phyloP scores from a whole-genome alignment of 2,888 invertebrate genomes.

The Steinernema hermaphroditum region DNA sequence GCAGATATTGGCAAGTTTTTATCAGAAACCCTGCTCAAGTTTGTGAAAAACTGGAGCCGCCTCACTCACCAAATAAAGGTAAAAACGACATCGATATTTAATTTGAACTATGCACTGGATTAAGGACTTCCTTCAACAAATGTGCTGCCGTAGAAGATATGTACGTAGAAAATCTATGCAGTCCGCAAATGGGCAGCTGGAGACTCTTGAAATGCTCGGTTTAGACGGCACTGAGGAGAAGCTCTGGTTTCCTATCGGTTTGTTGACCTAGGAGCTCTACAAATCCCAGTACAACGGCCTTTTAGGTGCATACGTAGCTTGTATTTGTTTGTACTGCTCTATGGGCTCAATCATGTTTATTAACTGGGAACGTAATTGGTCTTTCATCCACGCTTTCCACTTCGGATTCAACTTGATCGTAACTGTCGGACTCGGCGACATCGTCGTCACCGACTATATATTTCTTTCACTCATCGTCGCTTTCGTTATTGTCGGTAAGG shows the following conservation, averaged over 20 bases:
- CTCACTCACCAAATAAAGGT: slow-evolving; percentile 59
- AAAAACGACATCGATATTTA: not conserved
- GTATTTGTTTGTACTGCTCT: slow-evolving; percentile 66
- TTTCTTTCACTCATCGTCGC: slow-evolving; percentile 66
- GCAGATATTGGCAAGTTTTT: slow-evolving; percentile 67
- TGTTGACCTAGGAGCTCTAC: not conserved
- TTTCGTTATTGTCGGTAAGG: slow-evolving; percentile 66
- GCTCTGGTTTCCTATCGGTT: slow-evolving; percentile 67
- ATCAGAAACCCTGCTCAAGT: slow-evolving; percentile 65
- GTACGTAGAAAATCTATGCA: slow-evolving; percentile 61
- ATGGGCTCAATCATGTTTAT: slow-evolving; percentile 67
- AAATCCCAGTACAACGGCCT: not conserved
- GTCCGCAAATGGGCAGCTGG: slow-evolving; percentile 58
- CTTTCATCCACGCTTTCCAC: slow-evolving; percentile 67
- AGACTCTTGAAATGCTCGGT: slow-evolving; percentile 57
- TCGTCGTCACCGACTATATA: slow-evolving; percentile 65
- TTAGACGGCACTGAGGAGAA: slow-evolving; percentile 62
- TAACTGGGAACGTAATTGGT: slow-evolving; percentile 65
- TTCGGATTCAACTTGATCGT: slow-evolving; percentile 67
- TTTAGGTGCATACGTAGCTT: slow-evolving; percentile 65
- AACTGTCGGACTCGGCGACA: slow-evolving; percentile 66
- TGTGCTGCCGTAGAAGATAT: slow-evolving; percentile 56
- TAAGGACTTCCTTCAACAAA: slow-evolving; percentile 47
- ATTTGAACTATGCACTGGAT: not conserved
- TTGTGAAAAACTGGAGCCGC: slow-evolving; percentile 62